phyloP scores from a whole-genome alignment of 30 jellyfish, hydroid and myxozoan genomes.

The Aurelia aurita region DNA sequence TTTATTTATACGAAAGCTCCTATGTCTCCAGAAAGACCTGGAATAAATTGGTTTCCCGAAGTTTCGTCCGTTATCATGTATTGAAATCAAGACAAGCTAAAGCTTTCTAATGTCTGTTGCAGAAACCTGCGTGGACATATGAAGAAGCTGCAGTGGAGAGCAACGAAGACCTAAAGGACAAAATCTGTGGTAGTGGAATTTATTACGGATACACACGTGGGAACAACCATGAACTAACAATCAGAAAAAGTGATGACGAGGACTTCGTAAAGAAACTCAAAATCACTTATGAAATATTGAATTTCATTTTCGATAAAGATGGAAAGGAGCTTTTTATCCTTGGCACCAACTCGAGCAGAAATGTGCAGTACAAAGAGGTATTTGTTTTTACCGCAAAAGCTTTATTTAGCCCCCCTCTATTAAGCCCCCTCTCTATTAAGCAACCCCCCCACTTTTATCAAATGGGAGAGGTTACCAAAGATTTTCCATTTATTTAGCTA shows the following conservation, averaged over 20 bases:
- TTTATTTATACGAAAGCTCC: too few relatives aligned
- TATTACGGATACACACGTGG: slow-evolving; percentile 76
- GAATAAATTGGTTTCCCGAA: too few relatives aligned
- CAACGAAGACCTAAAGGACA: slow-evolving; percentile 27
- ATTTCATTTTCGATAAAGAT: slow-evolving; percentile 29
- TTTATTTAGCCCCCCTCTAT: too few relatives aligned
- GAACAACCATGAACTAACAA: slow-evolving; percentile 12
- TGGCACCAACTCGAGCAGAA: slow-evolving; percentile 44
- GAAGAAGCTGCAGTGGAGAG: slow-evolving; percentile 37
- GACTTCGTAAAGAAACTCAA: slow-evolving; percentile 49
- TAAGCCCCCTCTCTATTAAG: too few relatives aligned
- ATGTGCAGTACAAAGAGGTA: slow-evolving; percentile 56
- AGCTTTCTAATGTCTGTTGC: too few relatives aligned
- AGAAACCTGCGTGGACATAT: slow-evolving; percentile 34
- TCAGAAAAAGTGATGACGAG: slow-evolving; percentile 53
- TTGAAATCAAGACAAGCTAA: too few relatives aligned
- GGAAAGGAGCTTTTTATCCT: slow-evolving; percentile 47
- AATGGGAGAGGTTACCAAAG: too few relatives aligned
- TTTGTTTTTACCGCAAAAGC: too few relatives aligned
- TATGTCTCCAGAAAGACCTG: too few relatives aligned
- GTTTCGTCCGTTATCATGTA: too few relatives aligned
- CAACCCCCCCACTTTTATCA: too few relatives aligned
- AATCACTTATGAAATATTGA: slow-evolving; percentile 21
- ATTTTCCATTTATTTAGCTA: too few relatives aligned
- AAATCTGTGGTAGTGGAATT: slow-evolving; percentile 48